Evolutionary conservation across 2,113 vertebrate species (phyloP).

Genomic region (Pleuronectes platessa): DNA sequence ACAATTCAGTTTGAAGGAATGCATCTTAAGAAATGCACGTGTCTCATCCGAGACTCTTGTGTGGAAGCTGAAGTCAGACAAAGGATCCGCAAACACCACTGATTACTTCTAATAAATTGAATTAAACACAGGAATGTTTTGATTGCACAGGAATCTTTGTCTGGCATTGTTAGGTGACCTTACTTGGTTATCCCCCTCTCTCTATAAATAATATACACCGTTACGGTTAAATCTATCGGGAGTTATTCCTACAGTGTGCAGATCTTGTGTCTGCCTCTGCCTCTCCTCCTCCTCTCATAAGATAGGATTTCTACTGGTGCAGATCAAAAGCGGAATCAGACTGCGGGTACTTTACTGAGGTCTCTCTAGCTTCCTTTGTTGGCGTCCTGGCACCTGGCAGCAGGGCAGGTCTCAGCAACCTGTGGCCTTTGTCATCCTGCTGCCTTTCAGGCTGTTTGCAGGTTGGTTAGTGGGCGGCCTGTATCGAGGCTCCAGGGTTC

Average conservation of each 20-base stretch:
- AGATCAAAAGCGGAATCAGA: slow-evolving; percentile 65
- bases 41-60: background rate
- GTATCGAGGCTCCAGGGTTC: slow-evolving; percentile 69
- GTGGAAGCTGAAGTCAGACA: background rate
- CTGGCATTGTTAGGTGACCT: background rate
- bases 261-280: slow-evolving; percentile 5
- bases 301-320: slow-evolving; percentile 42
- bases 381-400: slow-evolving; percentile 68
- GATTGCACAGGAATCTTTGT: background rate
- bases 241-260: background rate
- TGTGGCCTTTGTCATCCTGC: slow-evolving; percentile 61
- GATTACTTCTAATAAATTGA: background rate
- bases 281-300: slow-evolving; percentile 35
- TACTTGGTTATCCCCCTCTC: background rate
- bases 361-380: slow-evolving; percentile 61
- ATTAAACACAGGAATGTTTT: background rate
- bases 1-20: background rate
- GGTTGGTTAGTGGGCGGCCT: slow-evolving; percentile 30
- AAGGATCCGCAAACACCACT: background rate
- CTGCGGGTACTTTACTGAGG: slow-evolving; percentile 14
- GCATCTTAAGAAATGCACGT: background rate
- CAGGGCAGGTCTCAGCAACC: slow-evolving; percentile 68
- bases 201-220: background rate
- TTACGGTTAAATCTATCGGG: background rate
- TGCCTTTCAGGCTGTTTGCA: background rate